These are phyloP conservation scores for Blennius ocellaris DNA, from an alignment of 2,113 vertebrate genomes.

Conservation along the genomic window DNA sequence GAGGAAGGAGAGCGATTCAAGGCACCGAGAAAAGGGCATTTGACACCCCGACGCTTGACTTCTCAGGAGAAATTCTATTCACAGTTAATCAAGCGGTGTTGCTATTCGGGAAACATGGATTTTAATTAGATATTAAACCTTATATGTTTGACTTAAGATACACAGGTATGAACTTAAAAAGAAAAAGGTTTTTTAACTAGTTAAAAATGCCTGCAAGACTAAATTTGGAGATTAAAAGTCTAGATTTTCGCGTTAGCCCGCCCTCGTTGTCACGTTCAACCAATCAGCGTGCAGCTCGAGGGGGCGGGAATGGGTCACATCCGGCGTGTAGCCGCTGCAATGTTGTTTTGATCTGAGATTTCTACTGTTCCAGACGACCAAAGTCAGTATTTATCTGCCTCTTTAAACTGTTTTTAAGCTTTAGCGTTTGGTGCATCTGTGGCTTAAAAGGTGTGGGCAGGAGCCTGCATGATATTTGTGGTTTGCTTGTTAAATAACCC, in stretches of 20 bases:
- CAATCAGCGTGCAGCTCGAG: conserved; percentile 48
- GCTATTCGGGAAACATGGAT: too few relatives aligned
- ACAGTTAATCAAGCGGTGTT: too few relatives aligned
- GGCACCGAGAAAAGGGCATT: fast-evolving
- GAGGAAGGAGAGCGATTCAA: conserved; percentile 54
- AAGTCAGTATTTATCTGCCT: neutral
- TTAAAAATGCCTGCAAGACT: too few relatives aligned
- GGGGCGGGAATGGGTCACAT: conserved; percentile 58
- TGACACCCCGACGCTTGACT: neutral
- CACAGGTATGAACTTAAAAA: too few relatives aligned
- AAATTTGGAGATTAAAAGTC: too few relatives aligned
- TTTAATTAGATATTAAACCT: too few relatives aligned
- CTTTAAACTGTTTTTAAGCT: too few relatives aligned
- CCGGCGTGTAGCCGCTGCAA: conserved; percentile 39
- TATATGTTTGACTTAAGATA: too few relatives aligned
- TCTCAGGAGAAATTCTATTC: conserved; percentile 7
- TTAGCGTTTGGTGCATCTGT: too few relatives aligned
- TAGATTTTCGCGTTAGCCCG: neutral
- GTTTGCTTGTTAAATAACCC: neutral
- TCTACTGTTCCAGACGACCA: fast-evolving
- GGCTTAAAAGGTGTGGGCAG: neutral
- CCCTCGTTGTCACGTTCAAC: conserved; percentile 25
- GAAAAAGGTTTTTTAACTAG: too few relatives aligned
- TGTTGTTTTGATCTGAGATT: conserved; percentile 15
- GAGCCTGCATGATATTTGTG: fast-evolving